A percentile compares a stretch with the other conserved stretches of the same genome.
Conservation (phyloP, 2,888 invertebrate genomes). For the Oscheius sp. region DNA sequence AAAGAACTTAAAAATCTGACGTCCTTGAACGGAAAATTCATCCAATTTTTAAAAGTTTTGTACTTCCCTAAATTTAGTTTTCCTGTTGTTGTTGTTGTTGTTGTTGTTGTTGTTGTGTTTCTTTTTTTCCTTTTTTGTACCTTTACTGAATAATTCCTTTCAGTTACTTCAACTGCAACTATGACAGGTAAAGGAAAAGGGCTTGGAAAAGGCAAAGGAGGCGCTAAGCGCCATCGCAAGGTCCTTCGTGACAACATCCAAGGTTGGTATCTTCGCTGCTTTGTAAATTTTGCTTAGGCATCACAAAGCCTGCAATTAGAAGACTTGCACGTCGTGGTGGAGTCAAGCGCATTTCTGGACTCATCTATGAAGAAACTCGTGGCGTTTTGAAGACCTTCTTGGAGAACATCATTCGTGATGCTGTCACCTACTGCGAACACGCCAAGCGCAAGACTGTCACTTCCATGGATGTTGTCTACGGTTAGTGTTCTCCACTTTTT, state of each 20-base stretch:
- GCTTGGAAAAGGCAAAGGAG: constrained; percentile 47
- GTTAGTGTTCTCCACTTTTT: too few relatives aligned
- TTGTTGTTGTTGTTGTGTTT: too few relatives aligned
- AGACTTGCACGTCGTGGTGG: constrained; percentile 67
- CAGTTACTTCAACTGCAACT: neutral
- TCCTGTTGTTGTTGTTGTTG: too few relatives aligned
- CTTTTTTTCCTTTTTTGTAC: too few relatives aligned
- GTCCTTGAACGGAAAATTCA: too few relatives aligned
- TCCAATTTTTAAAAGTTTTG: too few relatives aligned
- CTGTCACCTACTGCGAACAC: constrained; percentile 68
- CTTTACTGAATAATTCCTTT: neutral
- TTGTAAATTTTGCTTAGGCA: too few relatives aligned
- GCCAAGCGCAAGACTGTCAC: constrained; percentile 75
- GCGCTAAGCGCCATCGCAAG: constrained; percentile 51
- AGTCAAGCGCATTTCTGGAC: constrained; percentile 73
- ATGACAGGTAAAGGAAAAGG: constrained; percentile 83
- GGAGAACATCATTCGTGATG: constrained; percentile 60
- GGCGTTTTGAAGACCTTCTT: constrained; percentile 80
- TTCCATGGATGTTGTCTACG: constrained; percentile 86
- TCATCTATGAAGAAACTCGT: constrained; percentile 80
- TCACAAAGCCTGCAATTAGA: constrained; percentile 68
- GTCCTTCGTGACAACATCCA: constrained; percentile 66
- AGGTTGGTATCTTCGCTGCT: too few relatives aligned
- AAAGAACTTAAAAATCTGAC: too few relatives aligned
- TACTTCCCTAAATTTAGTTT: too few relatives aligned